Evolutionary conservation across 2,113 vertebrate species (phyloP).

Genomic region (Tychaedon coryphoeus): DNA sequence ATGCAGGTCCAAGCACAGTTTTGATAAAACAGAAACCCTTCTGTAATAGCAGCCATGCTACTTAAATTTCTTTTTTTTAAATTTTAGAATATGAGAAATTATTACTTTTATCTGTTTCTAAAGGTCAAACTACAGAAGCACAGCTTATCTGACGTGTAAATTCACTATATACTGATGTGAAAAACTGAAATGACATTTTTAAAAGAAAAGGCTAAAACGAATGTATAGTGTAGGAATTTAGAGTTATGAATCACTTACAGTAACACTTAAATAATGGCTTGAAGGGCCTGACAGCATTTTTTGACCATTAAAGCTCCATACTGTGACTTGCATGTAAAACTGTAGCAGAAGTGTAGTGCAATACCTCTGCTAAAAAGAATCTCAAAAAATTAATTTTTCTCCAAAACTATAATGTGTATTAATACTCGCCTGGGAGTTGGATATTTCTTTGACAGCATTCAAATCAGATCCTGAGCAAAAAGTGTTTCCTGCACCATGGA

Average conservation of each 20-base stretch:
- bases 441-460: constrained; percentile 83
- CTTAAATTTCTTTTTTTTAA: background rate
- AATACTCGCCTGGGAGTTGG: constrained; percentile 80
- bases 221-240: background rate
- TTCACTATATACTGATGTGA: background rate
- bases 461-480: constrained; percentile 96
- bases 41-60: background rate
- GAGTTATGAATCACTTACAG: background rate
- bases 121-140: background rate
- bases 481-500: constrained; percentile 84
- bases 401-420: background rate
- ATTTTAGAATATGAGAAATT: background rate
- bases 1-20: background rate
- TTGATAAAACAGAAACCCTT: background rate
- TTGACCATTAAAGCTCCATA: background rate
- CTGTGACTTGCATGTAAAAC: background rate
- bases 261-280: background rate
- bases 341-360: background rate
- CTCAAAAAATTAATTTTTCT: background rate
- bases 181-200: background rate
- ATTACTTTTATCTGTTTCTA: background rate
- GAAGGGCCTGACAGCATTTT: background rate
- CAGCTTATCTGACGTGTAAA: background rate
- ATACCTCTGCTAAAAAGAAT: background rate
- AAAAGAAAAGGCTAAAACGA: background rate